Percentiles rank a stretch among this genome's conserved stretches.
phyloP scores from a whole-genome alignment of 2,797 vertebrate genomes.

The Spinibarbus caldwelli region DNA sequence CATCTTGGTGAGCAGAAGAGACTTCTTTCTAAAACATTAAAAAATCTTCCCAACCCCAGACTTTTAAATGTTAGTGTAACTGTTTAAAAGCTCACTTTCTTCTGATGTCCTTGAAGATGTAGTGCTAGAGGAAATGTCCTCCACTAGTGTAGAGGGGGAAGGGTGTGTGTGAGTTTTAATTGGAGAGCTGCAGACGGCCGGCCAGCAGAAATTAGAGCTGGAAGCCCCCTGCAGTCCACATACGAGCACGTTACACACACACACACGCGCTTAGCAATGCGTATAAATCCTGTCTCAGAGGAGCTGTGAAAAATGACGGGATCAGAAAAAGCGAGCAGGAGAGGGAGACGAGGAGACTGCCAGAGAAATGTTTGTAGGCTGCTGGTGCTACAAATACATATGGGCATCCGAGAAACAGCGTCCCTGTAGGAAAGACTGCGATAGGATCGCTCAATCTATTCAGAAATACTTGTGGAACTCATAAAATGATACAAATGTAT shows the following conservation, averaged over 20 bases:
- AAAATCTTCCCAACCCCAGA: background rate
- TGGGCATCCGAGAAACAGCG: background rate
- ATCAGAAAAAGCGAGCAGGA: slow-evolving; percentile 31
- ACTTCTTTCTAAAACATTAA: background rate
- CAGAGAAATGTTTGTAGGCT: slow-evolving; percentile 38
- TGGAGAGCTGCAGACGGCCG: slow-evolving; percentile 36
- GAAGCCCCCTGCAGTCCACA: slow-evolving; percentile 33
- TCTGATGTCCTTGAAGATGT: background rate
- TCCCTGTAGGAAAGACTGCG: slow-evolving; percentile 23
- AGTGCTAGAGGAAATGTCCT: slow-evolving; percentile 43
- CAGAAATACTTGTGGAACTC: background rate
- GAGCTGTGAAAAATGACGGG: slow-evolving; percentile 56
- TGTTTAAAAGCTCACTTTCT: slow-evolving; percentile 28
- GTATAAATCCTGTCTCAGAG: slow-evolving; percentile 54
- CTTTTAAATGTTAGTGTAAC: background rate
- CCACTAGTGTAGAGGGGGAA: background rate
- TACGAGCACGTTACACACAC: slow-evolving; percentile 19
- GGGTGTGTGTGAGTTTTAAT: slow-evolving; percentile 30
- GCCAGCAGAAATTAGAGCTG: slow-evolving; percentile 41
- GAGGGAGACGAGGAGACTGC: slow-evolving; percentile 26
- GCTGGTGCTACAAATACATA: background rate
- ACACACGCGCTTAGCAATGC: slow-evolving; percentile 31
- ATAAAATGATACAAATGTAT: background rate
- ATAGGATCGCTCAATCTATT: slow-evolving; percentile 10
- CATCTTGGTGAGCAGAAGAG: background rate